Percentiles rank a stretch among this genome's conserved stretches.
Evolutionary conservation across 2,797 vertebrate genomes (phyloP).

Genomic region (Enoplosus armatus): DNA sequence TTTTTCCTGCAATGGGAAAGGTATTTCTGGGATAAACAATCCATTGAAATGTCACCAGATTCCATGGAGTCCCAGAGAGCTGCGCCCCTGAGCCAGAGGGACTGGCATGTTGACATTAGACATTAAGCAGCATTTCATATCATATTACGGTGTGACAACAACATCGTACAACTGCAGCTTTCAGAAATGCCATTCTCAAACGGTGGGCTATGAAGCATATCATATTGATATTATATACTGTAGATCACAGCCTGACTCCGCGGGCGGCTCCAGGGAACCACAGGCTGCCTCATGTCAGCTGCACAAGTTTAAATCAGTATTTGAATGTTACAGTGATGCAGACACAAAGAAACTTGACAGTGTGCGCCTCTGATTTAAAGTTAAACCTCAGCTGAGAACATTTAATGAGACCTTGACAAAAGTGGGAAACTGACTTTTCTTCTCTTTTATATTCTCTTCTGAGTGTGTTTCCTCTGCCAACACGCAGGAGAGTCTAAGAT

Average conservation of each 20-base stretch:
- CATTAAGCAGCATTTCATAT: constrained; percentile 67
- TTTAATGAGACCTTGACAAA: constrained; percentile 42
- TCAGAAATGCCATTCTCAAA: constrained; percentile 62
- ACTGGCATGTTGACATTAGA: constrained; percentile 67
- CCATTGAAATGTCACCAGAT: constrained; percentile 74
- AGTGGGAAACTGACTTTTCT: background rate
- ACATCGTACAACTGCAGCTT: constrained; percentile 32
- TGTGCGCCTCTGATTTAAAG: constrained; percentile 16
- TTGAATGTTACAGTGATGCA: constrained; percentile 22
- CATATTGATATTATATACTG: constrained; percentile 47
- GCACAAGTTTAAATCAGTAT: constrained; percentile 23
- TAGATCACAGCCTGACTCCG: constrained; percentile 44
- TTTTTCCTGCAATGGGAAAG: constrained; percentile 38
- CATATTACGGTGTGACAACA: constrained; percentile 54
- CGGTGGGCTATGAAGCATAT: constrained; percentile 40
- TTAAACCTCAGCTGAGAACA: constrained; percentile 23
- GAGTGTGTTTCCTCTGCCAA: constrained; percentile 1
- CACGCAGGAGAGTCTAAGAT: background rate
- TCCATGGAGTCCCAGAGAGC: constrained; percentile 59
- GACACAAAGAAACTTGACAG: constrained; percentile 32
- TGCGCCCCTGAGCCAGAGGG: constrained; percentile 39
- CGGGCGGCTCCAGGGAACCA: constrained; percentile 1
- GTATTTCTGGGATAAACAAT: constrained; percentile 72
- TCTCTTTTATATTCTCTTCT: constrained; percentile 16
- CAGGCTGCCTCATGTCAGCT: constrained; percentile 34